phyloP scores from a whole-genome alignment of 2,113 vertebrate species.

The Melanocharis versteri region DNA sequence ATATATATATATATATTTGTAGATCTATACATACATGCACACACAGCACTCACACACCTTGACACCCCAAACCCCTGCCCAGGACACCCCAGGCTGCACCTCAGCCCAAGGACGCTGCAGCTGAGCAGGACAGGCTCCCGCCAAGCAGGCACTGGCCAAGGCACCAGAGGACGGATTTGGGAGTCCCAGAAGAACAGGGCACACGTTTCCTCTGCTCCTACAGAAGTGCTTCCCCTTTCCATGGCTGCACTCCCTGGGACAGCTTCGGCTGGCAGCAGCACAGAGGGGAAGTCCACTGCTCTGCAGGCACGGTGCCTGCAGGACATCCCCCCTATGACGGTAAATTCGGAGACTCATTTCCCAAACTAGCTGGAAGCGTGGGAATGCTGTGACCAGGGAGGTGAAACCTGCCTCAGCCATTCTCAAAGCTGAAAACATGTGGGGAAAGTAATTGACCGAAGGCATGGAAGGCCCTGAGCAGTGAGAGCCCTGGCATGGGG shows the following conservation, averaged over 20 bases:
- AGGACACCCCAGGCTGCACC: not conserved
- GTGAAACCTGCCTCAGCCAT: not conserved
- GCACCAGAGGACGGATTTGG: not conserved
- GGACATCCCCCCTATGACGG: fast-evolving
- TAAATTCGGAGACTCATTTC: not conserved
- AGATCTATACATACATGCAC: not conserved
- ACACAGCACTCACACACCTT: not conserved
- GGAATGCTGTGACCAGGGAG: not conserved
- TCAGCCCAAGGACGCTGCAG: not conserved
- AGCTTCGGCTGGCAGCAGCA: not conserved
- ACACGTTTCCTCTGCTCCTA: fast-evolving
- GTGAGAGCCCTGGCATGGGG: fast-evolving
- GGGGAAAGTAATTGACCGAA: not conserved
- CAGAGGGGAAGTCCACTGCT: not conserved
- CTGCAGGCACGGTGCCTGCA: not conserved
- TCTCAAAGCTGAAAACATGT: not conserved
- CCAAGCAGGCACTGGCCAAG: not conserved
- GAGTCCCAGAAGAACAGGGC: not conserved
- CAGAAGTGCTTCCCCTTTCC: not conserved
- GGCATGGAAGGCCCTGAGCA: not conserved
- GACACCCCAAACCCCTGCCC: fast-evolving
- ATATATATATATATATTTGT: not conserved
- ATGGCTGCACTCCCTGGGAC: fast-evolving
- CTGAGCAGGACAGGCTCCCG: fast-evolving
- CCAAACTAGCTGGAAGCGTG: not conserved